These are phyloP conservation scores for Diachasmimorpha longicaudata DNA, from an alignment of 1,140 invertebrate species.

Conservation along the genomic window DNA sequence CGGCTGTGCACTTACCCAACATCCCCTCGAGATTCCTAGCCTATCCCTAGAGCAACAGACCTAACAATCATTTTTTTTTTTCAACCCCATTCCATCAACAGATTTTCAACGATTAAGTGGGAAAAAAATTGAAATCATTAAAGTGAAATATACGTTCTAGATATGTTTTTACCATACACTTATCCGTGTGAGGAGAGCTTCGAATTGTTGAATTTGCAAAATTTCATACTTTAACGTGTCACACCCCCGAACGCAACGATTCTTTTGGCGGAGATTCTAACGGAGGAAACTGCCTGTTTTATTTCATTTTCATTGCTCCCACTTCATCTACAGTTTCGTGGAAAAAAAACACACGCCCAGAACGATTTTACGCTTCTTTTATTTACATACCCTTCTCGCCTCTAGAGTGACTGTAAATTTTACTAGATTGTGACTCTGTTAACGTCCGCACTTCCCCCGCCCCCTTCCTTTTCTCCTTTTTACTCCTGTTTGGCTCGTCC, in stretches of 20 bases:
- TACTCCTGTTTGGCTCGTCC: not conserved
- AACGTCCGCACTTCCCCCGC: not conserved
- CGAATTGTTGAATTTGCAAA: too few species aligned
- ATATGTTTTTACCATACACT: too few species aligned
- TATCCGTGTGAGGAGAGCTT: too few species aligned
- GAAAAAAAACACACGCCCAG: too few species aligned
- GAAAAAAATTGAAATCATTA: too few species aligned
- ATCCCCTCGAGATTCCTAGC: not conserved
- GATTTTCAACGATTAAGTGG: not conserved
- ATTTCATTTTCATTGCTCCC: not conserved
- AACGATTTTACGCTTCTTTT: not conserved
- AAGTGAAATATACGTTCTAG: too few species aligned
- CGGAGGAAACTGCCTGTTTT: not conserved
- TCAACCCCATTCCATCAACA: not conserved
- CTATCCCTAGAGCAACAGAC: not conserved
- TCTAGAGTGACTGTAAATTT: slow-evolving; percentile 5
- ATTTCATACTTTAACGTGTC: too few species aligned
- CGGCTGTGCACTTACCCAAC: slow-evolving; percentile 6
- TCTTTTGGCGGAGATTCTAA: not conserved
- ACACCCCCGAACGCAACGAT: too few species aligned
- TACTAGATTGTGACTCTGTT: not conserved
- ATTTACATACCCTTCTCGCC: not conserved
- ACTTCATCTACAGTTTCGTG: not conserved
- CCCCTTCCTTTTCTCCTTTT: not conserved
- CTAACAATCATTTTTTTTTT: not conserved